Evolutionary conservation across 1,140 invertebrate species (phyloP).

Genomic region (Oscheius sp.): DNA sequence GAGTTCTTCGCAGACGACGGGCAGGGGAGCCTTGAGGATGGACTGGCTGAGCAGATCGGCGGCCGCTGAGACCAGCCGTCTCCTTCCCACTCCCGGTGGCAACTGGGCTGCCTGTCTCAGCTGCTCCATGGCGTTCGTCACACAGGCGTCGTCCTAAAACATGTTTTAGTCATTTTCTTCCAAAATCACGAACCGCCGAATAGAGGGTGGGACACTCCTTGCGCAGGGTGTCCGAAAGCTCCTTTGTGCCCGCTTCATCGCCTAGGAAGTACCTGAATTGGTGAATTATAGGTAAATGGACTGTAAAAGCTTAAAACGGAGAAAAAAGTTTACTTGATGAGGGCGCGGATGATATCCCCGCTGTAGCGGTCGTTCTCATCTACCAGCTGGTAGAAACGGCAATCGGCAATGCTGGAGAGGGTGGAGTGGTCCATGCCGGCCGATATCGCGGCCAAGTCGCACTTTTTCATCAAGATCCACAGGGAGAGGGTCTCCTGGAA

Average conservation of each 20-base stretch:
- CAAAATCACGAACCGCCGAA: constrained; percentile 61
- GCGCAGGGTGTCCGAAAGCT: constrained; percentile 80
- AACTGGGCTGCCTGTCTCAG: neutral
- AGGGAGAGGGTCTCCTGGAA: constrained; percentile 83
- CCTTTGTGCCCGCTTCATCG: constrained; percentile 88
- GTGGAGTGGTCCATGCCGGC: constrained; percentile 29
- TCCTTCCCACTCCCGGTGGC: neutral
- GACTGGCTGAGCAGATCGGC: constrained; percentile 26
- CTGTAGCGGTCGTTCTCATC: neutral
- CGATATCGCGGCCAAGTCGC: constrained; percentile 81
- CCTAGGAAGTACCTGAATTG: constrained; percentile 75
- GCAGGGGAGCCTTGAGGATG: constrained; percentile 18
- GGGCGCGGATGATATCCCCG: constrained; percentile 12
- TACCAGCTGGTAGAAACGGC: constrained; percentile 4
- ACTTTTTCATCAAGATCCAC: constrained; percentile 88
- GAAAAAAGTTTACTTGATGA: constrained; percentile 19
- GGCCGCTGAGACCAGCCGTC: constrained; percentile 6
- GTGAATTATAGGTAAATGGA: neutral
- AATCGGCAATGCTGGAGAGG: neutral
- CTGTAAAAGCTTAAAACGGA: neutral
- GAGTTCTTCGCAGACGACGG: constrained; percentile 15
- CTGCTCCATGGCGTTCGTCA: constrained; percentile 57
- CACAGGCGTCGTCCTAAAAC: constrained; percentile 82
- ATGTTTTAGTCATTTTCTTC: neutral
- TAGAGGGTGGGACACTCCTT: constrained; percentile 90